Percentiles rank a stretch among this genome's conserved stretches.
Evolutionary conservation across 2,113 vertebrate species (phyloP).

Genomic region (Carettochelys insculpta): DNA sequence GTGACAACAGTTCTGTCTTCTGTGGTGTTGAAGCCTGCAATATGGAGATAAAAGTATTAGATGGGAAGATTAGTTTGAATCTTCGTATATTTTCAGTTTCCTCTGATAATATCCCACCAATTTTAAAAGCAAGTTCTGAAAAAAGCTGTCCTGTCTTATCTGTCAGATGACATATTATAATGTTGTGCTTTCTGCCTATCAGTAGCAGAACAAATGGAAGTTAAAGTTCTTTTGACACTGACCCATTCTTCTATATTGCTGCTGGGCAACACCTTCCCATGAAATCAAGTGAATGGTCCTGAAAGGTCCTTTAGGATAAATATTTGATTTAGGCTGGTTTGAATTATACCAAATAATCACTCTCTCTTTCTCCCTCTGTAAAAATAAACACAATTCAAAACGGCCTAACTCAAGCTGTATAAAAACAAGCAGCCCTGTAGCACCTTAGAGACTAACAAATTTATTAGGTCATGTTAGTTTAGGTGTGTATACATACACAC

Average conservation of each 20-base stretch:
- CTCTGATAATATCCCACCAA: background rate
- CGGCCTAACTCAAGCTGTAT: too few relatives aligned
- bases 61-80: background rate
- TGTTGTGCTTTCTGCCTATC: background rate
- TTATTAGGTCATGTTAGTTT: too few relatives aligned
- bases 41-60: background rate
- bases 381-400: too few relatives aligned
- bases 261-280: conserved; percentile 3
- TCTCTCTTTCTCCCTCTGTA: background rate
- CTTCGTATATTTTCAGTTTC: background rate
- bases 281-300: background rate
- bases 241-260: background rate
- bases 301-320: background rate
- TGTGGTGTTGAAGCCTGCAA: background rate
- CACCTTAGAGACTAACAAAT: too few relatives aligned
- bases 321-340: background rate
- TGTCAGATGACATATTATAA: background rate
- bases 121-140: background rate
- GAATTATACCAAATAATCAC: background rate
- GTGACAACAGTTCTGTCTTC: background rate
- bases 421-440: too few relatives aligned
- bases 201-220: background rate
- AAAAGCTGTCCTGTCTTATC: background rate
- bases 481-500: background rate
- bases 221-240: background rate